Evolutionary conservation across 2,113 vertebrate genomes (phyloP).

Genomic region (Scophthalmus maximus): DNA sequence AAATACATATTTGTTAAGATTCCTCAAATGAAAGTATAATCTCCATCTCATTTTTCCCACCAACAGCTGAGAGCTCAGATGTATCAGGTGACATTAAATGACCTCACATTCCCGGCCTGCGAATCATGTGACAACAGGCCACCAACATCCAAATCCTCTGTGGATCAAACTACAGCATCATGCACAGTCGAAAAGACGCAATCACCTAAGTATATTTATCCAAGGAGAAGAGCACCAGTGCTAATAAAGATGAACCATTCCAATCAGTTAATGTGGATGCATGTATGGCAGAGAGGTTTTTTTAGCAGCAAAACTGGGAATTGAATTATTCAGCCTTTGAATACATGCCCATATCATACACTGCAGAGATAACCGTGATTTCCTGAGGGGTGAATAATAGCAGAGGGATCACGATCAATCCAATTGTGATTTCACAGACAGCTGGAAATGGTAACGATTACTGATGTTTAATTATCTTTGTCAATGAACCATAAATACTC

Average conservation of each 20-base stretch:
- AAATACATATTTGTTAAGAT: conserved; percentile 50
- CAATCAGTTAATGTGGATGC: conserved; percentile 73
- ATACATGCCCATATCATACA: conserved; percentile 18
- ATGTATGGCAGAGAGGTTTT: conserved; percentile 26
- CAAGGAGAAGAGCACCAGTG: conserved; percentile 52
- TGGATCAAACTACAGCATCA: conserved; percentile 70
- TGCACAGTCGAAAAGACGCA: conserved; percentile 64
- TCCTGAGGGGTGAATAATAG: conserved; percentile 24
- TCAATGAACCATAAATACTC: conserved; percentile 55
- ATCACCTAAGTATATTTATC: conserved; percentile 74
- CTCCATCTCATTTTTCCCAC: conserved; percentile 57
- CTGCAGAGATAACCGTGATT: conserved; percentile 21
- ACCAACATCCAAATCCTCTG: conserved; percentile 69
- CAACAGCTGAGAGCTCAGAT: conserved; percentile 70
- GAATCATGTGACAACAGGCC: conserved; percentile 71
- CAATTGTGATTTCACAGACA: conserved; percentile 40
- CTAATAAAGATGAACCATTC: conserved; percentile 73
- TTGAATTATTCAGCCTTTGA: conserved; percentile 41
- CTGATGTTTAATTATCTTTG: conserved; percentile 55
- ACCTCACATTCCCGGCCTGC: conserved; percentile 52
- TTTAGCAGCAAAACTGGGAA: conserved; percentile 40
- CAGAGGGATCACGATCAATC: conserved; percentile 40
- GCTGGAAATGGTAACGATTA: conserved; percentile 30
- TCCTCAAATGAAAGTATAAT: conserved; percentile 66
- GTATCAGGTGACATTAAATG: conserved; percentile 65